These are phyloP conservation scores for Luperina nickerlii DNA, from an alignment of 2,888 invertebrate species.

Conservation along the genomic window DNA sequence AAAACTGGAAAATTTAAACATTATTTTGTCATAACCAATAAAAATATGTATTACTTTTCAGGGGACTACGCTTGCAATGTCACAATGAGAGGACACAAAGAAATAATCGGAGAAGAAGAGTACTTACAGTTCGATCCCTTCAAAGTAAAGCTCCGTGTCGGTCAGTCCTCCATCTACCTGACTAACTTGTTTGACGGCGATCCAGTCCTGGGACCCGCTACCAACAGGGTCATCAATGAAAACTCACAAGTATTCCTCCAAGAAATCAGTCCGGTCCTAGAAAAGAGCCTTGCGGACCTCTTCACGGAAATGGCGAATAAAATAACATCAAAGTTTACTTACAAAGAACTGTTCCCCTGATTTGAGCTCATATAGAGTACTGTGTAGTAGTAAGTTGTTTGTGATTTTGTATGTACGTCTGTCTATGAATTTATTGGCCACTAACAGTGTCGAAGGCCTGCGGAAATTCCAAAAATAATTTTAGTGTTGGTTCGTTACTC, in stretches of 20 bases:
- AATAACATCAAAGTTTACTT: slow-evolving; percentile 92
- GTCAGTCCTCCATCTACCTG: slow-evolving; percentile 90
- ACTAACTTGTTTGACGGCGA: slow-evolving; percentile 93
- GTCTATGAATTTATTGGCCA: slow-evolving; percentile 21
- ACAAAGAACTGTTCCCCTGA: slow-evolving; percentile 92
- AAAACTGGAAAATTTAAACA: neutral
- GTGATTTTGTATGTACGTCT: slow-evolving; percentile 58
- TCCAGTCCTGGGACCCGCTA: slow-evolving; percentile 91
- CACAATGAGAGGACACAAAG: slow-evolving; percentile 91
- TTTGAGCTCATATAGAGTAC: slow-evolving; percentile 43
- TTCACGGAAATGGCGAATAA: slow-evolving; percentile 93
- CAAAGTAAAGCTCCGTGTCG: slow-evolving; percentile 91
- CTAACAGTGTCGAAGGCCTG: slow-evolving; percentile 41
- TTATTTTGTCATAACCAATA: neutral
- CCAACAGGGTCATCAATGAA: slow-evolving; percentile 92
- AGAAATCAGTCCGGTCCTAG: slow-evolving; percentile 92
- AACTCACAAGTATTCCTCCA: slow-evolving; percentile 92
- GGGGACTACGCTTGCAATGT: slow-evolving; percentile 92
- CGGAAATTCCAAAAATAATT: slow-evolving; percentile 50
- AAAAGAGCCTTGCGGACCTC: slow-evolving; percentile 91
- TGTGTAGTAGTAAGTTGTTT: slow-evolving; percentile 47
- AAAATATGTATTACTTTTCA: slow-evolving; percentile 74
- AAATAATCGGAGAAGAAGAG: slow-evolving; percentile 89
- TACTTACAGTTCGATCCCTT: slow-evolving; percentile 92
- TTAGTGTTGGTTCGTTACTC: slow-evolving; percentile 39